Percentiles rank a stretch among this genome's conserved stretches.
Conservation (phyloP, 2,113 vertebrate species). For the Micronycteris hirsuta region DNA sequence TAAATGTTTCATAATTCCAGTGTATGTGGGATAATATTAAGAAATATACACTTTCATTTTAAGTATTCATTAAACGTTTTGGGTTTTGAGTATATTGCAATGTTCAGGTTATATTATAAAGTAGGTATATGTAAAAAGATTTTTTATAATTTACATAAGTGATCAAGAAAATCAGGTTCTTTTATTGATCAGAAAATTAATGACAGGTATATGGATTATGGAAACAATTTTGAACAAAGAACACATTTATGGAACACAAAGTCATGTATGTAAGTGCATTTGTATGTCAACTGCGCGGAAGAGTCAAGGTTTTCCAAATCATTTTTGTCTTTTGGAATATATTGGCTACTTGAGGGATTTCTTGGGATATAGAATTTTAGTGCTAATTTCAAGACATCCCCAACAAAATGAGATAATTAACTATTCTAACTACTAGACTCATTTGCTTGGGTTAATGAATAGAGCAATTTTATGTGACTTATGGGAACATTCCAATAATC, state of each 20-base stretch:
- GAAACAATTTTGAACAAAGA: not conserved
- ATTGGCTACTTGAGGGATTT: not conserved
- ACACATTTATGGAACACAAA: not conserved
- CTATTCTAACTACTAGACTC: not conserved
- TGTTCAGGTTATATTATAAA: not conserved
- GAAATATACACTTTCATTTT: not conserved
- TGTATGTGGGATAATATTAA: not conserved
- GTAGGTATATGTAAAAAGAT: not conserved
- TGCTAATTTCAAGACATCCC: not conserved
- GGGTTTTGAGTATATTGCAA: not conserved
- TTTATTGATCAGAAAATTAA: not conserved
- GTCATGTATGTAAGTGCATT: not conserved
- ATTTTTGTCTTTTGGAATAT: not conserved
- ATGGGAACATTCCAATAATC: not conserved
- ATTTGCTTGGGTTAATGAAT: not conserved
- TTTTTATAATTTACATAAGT: not conserved
- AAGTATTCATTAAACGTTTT: constrained; percentile 9
- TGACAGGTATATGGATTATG: not conserved
- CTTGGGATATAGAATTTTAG: not conserved
- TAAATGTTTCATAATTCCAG: constrained; percentile 18
- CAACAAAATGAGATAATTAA: not conserved
- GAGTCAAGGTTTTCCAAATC: not conserved
- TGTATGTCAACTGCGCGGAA: not conserved
- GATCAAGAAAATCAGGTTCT: not conserved
- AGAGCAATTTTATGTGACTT: not conserved